Evolutionary conservation across 2,888 invertebrate species (phyloP).

Genomic region (Trachelus stipa): DNA sequence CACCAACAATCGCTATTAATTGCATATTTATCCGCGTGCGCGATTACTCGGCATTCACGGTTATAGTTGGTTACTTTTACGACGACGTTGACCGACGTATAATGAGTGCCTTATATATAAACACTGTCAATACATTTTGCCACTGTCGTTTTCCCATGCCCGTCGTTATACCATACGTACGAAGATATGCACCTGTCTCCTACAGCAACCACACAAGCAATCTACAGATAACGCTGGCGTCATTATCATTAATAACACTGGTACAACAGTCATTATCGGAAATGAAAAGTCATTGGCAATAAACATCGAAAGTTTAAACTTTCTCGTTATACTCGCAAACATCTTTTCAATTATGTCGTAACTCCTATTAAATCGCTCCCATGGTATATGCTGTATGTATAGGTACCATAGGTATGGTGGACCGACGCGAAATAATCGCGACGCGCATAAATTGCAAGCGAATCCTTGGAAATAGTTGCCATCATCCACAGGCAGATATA

Average conservation of each 20-base stretch:
- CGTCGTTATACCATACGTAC: background rate
- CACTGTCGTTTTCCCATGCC: background rate
- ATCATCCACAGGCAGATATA: slow-evolving; percentile 13
- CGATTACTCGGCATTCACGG: slow-evolving; percentile 26
- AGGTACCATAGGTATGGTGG: background rate
- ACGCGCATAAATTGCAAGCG: slow-evolving; percentile 30
- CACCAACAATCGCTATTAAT: slow-evolving; percentile 53
- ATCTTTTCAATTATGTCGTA: background rate
- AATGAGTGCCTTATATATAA: background rate
- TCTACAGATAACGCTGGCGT: background rate
- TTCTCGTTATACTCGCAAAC: background rate
- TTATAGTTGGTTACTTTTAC: slow-evolving; percentile 32
- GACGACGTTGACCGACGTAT: slow-evolving; percentile 4
- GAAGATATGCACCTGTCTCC: background rate
- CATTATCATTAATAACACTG: background rate
- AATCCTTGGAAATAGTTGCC: slow-evolving; percentile 30
- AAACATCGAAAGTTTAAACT: background rate
- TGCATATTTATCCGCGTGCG: slow-evolving; percentile 45
- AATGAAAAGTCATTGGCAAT: background rate
- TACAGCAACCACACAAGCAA: background rate
- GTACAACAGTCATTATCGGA: background rate
- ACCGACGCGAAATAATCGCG: slow-evolving; percentile 8
- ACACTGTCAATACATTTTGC: background rate
- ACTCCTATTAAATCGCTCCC: background rate
- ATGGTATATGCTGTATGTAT: background rate